A percentile compares a stretch with the other conserved stretches of the same genome.
Evolutionary conservation across 2,888 invertebrate genomes (phyloP).

Genomic region (Yponomeuta sedellus): DNA sequence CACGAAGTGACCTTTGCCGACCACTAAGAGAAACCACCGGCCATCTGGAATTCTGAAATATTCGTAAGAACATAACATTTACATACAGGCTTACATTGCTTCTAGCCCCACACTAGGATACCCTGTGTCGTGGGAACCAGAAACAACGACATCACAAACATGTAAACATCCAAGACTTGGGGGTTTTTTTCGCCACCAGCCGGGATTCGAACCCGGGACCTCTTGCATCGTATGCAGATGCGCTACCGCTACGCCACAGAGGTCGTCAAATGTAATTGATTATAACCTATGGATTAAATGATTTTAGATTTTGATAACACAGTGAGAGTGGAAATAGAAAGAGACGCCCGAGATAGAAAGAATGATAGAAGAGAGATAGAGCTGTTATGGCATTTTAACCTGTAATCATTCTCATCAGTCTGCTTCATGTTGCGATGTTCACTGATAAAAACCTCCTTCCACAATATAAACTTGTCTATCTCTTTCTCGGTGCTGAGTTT

Average conservation of each 20-base stretch:
- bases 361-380: too few species aligned
- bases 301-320: not conserved
- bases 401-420: constrained; percentile 49
- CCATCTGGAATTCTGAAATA: constrained; percentile 73
- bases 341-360: not conserved
- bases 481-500: constrained; percentile 80
- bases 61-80: too few species aligned
- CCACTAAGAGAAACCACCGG: constrained; percentile 83
- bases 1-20: constrained; percentile 83
- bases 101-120: too few species aligned
- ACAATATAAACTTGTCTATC: constrained; percentile 83
- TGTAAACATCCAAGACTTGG: too few species aligned
- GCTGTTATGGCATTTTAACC: constrained; percentile 29
- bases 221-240: too few species aligned
- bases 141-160: too few species aligned
- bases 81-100: too few species aligned
- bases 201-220: too few species aligned
- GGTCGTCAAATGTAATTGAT: too few species aligned
- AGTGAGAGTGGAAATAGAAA: not conserved
- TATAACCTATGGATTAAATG: constrained; percentile 19
- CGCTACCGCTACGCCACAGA: too few species aligned
- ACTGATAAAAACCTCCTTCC: constrained; percentile 84
- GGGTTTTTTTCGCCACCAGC: too few species aligned
- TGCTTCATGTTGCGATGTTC: constrained; percentile 53
- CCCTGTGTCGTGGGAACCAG: too few species aligned